phyloP scores from a whole-genome alignment of 2,797 vertebrate genomes.

The Manis javanica region DNA sequence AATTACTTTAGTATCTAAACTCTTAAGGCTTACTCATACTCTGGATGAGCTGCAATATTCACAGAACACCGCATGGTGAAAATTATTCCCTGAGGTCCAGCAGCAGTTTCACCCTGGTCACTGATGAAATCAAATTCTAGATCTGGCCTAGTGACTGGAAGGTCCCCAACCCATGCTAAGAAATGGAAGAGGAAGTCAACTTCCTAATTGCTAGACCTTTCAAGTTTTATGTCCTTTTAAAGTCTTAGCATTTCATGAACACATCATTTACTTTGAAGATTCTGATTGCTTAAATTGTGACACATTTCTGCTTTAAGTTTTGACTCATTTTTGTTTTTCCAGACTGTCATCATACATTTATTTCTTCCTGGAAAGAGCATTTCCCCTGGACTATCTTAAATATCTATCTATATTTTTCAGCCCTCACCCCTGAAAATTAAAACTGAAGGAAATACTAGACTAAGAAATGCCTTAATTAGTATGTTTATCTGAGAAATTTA shows the following conservation, averaged over 20 bases:
- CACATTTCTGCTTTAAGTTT: constrained; percentile 14
- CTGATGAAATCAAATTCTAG: not conserved
- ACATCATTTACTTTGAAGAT: not conserved
- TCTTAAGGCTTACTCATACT: not conserved
- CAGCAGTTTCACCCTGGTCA: not conserved
- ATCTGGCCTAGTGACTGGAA: not conserved
- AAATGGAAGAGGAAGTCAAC: not conserved
- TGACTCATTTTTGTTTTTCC: constrained; percentile 41
- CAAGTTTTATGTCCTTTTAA: not conserved
- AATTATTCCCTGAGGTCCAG: not conserved
- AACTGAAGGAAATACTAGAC: constrained; percentile 33
- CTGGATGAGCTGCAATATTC: not conserved
- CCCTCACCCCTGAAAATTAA: constrained; percentile 54
- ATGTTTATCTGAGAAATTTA: constrained; percentile 38
- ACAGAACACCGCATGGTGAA: not conserved
- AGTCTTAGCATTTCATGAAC: not conserved
- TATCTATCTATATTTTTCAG: not conserved
- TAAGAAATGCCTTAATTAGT: constrained; percentile 19
- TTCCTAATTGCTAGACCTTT: not conserved
- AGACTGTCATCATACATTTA: not conserved
- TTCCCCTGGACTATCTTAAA: not conserved
- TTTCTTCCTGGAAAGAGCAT: constrained; percentile 2
- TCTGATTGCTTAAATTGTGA: constrained; percentile 46
- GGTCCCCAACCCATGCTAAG: not conserved
- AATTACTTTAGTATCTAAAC: not conserved